phyloP scores from a whole-genome alignment of 2,113 vertebrate genomes.

The Abramis brama region DNA sequence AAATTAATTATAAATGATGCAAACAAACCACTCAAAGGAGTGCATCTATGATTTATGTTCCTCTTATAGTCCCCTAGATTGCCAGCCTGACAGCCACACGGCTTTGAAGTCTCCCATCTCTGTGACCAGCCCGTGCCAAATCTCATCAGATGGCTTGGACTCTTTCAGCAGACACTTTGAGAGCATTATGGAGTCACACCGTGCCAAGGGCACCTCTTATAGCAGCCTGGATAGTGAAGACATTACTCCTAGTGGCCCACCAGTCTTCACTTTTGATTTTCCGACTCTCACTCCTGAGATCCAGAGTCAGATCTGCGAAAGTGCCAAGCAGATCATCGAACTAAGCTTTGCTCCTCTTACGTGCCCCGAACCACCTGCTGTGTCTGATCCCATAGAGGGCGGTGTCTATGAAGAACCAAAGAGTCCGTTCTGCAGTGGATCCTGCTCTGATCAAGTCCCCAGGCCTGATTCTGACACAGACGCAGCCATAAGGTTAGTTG shows the following conservation, averaged over 20 bases:
- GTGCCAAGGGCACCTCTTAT: slow-evolving; percentile 95
- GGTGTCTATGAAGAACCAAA: slow-evolving; percentile 26
- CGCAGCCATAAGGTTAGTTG: slow-evolving; percentile 52
- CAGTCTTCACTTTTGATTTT: slow-evolving; percentile 91
- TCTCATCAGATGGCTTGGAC: slow-evolving; percentile 87
- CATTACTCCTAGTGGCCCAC: slow-evolving; percentile 83
- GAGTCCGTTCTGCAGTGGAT: not conserved
- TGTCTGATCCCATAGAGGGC: slow-evolving; percentile 52
- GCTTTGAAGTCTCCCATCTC: slow-evolving; percentile 85
- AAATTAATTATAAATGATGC: not conserved
- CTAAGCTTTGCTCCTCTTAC: slow-evolving; percentile 83
- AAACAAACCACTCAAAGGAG: not conserved
- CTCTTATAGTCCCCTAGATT: slow-evolving; percentile 54
- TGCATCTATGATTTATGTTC: not conserved
- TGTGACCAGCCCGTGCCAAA: slow-evolving; percentile 80
- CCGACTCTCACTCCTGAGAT: slow-evolving; percentile 85
- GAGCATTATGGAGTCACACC: slow-evolving; percentile 94
- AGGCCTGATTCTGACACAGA: slow-evolving; percentile 29
- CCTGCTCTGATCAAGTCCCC: not conserved
- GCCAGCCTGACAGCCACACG: slow-evolving; percentile 33
- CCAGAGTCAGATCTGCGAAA: slow-evolving; percentile 85
- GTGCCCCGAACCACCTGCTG: slow-evolving; percentile 64
- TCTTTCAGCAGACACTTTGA: slow-evolving; percentile 98
- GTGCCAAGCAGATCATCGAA: slow-evolving; percentile 81
- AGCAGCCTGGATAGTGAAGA: slow-evolving; percentile 95